These are phyloP conservation scores for Megathymus violae DNA, from an alignment of 1,140 invertebrate species.

Conservation along the genomic window DNA sequence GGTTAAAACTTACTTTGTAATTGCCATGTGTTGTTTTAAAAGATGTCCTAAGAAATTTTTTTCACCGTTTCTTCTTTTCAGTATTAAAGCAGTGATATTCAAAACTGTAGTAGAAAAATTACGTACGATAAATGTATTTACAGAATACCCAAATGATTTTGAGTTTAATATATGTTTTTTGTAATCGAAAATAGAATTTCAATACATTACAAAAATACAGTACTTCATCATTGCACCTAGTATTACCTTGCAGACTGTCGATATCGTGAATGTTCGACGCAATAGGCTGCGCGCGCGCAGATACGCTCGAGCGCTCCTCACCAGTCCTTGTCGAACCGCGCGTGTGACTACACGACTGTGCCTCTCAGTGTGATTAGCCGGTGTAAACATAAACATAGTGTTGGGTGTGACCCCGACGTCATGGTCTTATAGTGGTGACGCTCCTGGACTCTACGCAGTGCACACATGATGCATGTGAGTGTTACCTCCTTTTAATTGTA, in stretches of 20 bases:
- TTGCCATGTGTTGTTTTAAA: too few relatives aligned
- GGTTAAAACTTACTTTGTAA: too few relatives aligned
- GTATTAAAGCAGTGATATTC: too few relatives aligned
- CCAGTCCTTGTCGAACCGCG: constrained; percentile 59
- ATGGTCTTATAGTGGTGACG: constrained; percentile 68
- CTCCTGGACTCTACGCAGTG: constrained; percentile 47
- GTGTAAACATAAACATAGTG: constrained; percentile 58
- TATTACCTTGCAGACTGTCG: background rate
- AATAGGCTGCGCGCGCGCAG: constrained; percentile 32
- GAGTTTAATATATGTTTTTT: too few relatives aligned
- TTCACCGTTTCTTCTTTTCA: too few relatives aligned
- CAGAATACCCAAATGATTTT: too few relatives aligned
- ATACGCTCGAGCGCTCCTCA: constrained; percentile 24
- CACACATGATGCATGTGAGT: constrained; percentile 79
- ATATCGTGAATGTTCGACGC: constrained; percentile 17
- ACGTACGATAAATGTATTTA: too few relatives aligned
- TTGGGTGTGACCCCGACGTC: constrained; percentile 54
- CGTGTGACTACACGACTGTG: constrained; percentile 49
- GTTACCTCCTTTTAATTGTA: constrained; percentile 31
- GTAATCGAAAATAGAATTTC: background rate
- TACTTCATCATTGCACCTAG: background rate
- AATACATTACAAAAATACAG: background rate
- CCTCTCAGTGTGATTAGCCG: constrained; percentile 27
- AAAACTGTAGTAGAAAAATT: too few relatives aligned
- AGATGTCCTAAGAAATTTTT: too few relatives aligned